These are phyloP conservation scores for Lordiphosa collinella DNA, from an alignment of 1,140 invertebrate species.

Conservation along the genomic window DNA sequence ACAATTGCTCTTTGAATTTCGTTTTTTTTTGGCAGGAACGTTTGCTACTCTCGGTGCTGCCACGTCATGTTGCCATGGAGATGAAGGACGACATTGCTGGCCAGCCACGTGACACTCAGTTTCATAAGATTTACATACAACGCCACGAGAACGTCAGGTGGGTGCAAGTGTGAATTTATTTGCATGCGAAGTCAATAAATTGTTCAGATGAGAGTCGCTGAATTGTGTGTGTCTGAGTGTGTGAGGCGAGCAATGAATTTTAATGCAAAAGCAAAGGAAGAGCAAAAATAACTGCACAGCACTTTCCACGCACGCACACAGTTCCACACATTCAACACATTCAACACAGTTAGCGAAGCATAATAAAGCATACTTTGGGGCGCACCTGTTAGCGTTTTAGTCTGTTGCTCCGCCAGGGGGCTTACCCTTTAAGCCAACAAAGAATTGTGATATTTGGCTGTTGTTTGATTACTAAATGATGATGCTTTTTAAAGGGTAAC, in stretches of 20 bases:
- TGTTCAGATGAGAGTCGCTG: constrained; percentile 36
- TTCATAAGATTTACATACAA: constrained; percentile 99
- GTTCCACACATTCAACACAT: constrained; percentile 1
- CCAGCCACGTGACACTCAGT: constrained; percentile 94
- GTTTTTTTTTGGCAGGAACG: constrained; percentile 85
- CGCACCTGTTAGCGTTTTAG: constrained; percentile 56
- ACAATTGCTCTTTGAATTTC: not conserved
- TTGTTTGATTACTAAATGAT: no score
- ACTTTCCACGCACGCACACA: constrained; percentile 7
- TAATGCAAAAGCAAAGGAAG: constrained; percentile 55
- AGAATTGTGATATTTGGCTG: not conserved
- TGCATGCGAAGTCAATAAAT: constrained; percentile 73
- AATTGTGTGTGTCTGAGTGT: constrained; percentile 25
- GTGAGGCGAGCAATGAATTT: constrained; percentile 62
- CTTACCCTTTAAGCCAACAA: not conserved
- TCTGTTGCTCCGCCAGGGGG: constrained; percentile 3
- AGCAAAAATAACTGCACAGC: constrained; percentile 37
- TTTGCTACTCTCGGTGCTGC: constrained; percentile 94
- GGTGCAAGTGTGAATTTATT: constrained; percentile 68
- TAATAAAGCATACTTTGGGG: constrained; percentile 61
- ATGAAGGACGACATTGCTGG: constrained; percentile 98
- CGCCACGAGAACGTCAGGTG: constrained; percentile 97
- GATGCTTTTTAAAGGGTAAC: no score
- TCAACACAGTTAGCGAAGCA: constrained; percentile 31
- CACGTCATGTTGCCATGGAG: constrained; percentile 97